Conservation (phyloP, 2,113 vertebrate genomes). For the Smithornis capensis region DNA sequence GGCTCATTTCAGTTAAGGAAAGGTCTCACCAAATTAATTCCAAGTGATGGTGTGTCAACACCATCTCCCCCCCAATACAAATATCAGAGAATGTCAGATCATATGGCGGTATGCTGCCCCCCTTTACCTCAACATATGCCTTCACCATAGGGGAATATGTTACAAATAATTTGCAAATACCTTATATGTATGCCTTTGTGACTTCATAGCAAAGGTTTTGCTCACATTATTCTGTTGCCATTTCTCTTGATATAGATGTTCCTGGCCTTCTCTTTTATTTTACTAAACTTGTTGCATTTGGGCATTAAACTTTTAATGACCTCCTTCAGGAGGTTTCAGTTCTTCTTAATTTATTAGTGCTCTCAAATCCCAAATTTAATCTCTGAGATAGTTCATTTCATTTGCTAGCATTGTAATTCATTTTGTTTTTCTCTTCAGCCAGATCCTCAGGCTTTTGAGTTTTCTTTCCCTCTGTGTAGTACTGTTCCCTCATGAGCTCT, state of each 20-base stretch:
- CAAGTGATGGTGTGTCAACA: neutral
- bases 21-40: neutral
- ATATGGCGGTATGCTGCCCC: neutral
- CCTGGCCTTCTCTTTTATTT: neutral
- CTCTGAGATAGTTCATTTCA: slow-evolving; percentile 1
- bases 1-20: neutral
- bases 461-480: neutral
- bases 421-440: slow-evolving; percentile 35
- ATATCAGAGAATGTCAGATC: neutral
- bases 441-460: neutral
- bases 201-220: neutral
- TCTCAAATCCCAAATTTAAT: slow-evolving; percentile 56
- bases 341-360: neutral
- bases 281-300: neutral
- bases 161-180: neutral
- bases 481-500: neutral
- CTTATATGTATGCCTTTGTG: neutral
- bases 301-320: neutral
- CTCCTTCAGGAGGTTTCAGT: neutral
- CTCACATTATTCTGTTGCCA: neutral
- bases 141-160: neutral
- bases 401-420: neutral
- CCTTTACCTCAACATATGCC: neutral
- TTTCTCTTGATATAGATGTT: neutral
- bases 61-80: neutral